Conservation (phyloP, 1,140 invertebrate genomes). For the Goniozus legneri region DNA sequence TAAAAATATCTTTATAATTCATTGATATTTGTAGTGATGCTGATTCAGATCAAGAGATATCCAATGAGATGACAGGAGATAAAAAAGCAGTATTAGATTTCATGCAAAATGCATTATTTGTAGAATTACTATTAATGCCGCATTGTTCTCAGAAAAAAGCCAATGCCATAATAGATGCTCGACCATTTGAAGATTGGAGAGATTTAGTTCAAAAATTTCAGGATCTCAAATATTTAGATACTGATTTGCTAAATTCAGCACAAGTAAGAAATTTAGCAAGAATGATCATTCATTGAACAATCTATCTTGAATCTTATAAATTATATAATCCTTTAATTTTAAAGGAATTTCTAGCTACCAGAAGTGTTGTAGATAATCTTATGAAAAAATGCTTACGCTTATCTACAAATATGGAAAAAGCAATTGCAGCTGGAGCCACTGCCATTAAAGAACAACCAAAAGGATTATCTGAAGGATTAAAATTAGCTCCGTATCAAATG, state of each 20-base stretch:
- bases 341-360: conserved; percentile 62
- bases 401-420: conserved; percentile 67
- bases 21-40: conserved; percentile 56
- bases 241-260: conserved; percentile 69
- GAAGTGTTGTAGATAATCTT: conserved; percentile 66
- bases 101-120: conserved; percentile 63
- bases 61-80: conserved; percentile 64
- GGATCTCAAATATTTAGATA: conserved; percentile 62
- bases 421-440: conserved; percentile 65
- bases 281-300: too few relatives aligned
- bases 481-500: conserved; percentile 85
- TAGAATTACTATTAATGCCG: conserved; percentile 66
- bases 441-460: conserved; percentile 66
- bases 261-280: conserved; percentile 58
- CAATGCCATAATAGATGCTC: conserved; percentile 61
- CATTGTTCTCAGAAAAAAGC: conserved; percentile 73
- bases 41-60: conserved; percentile 71
- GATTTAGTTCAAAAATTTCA: conserved; percentile 73
- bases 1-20: background rate
- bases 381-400: conserved; percentile 75
- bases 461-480: conserved; percentile 55
- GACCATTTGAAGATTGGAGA: conserved; percentile 71
- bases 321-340: background rate
- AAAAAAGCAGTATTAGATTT: conserved; percentile 75
- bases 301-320: background rate